Evolutionary conservation across 2,113 vertebrate species (phyloP).

Genomic region (Phocoena sinus): DNA sequence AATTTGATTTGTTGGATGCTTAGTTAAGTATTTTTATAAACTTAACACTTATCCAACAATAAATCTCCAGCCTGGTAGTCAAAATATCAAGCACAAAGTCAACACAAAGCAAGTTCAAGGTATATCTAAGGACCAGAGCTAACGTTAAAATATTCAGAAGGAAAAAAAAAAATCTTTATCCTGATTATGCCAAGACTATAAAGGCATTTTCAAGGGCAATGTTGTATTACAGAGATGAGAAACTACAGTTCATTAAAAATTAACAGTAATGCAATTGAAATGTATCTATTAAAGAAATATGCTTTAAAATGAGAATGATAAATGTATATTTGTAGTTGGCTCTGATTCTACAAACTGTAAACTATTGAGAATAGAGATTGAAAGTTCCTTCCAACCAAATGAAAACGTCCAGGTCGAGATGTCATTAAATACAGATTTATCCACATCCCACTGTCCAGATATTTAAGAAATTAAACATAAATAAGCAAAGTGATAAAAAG

Average conservation of each 20-base stretch:
- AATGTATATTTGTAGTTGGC: background rate
- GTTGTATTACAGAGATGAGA: constrained; percentile 34
- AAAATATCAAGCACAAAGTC: constrained; percentile 17
- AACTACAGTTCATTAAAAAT: constrained; percentile 33
- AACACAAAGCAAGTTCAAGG: constrained; percentile 7
- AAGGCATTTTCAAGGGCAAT: background rate
- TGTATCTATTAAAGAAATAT: background rate
- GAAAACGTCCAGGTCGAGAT: background rate
- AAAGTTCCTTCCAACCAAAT: background rate
- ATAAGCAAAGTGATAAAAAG: background rate
- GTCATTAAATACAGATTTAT: background rate
- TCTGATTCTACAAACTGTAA: background rate
- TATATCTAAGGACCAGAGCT: background rate
- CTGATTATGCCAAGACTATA: background rate
- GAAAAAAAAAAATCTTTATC: background rate
- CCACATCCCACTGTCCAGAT: background rate
- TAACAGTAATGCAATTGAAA: constrained; percentile 19
- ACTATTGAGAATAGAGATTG: background rate
- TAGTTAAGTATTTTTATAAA: constrained; percentile 34
- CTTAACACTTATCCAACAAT: background rate
- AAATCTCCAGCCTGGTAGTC: background rate
- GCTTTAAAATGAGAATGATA: constrained; percentile 22
- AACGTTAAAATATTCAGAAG: constrained; percentile 20
- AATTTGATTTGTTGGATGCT: background rate
- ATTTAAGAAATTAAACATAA: background rate